Conservation (phyloP, 2,888 invertebrate species). For the Cantharis nigra region DNA sequence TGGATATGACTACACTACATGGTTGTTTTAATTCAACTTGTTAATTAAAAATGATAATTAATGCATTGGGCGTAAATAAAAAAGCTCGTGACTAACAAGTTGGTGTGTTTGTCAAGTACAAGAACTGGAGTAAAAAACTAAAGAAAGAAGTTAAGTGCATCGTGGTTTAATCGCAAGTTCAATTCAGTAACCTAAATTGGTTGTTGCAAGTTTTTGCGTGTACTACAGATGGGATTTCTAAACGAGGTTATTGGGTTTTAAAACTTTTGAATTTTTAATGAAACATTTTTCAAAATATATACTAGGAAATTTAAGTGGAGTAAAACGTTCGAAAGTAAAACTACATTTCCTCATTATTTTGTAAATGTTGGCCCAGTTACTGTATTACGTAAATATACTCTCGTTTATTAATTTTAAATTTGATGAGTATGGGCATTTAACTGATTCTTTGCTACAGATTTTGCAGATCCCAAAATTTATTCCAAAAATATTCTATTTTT, state of each 20-base stretch:
- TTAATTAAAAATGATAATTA: neutral
- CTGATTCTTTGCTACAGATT: too few species aligned
- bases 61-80: neutral
- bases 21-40: neutral
- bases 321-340: neutral
- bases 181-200: slow-evolving; percentile 3
- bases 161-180: neutral
- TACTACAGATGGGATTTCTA: neutral
- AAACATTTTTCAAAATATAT: neutral
- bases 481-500: neutral
- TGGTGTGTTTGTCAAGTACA: neutral
- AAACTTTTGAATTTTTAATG: neutral
- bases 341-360: neutral
- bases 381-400: neutral
- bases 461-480: neutral
- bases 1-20: neutral
- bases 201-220: slow-evolving; percentile 2
- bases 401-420: neutral
- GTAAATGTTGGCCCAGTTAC: neutral
- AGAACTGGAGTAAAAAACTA: neutral
- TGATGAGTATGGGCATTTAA: neutral
- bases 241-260: slow-evolving; percentile 6
- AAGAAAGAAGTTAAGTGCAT: slow-evolving; percentile 1
- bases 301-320: neutral
- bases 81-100: neutral